Evolutionary conservation across 2,888 invertebrate species (phyloP), one percentile per base, ranked within the genome.

Genomic region (Calephelis perditalis): DNA sequence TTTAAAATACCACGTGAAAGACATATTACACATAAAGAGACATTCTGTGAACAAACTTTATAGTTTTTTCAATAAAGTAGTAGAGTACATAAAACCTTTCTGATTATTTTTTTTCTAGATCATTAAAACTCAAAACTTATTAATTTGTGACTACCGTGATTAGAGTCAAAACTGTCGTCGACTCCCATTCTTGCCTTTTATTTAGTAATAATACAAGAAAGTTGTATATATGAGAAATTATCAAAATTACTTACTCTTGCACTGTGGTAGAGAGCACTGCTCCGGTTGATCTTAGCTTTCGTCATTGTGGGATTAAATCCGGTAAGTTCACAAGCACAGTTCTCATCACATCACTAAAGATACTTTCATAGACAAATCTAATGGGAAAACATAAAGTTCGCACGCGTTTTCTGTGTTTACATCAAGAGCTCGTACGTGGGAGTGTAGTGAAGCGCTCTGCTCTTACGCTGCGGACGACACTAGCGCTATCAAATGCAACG

Each of bases 181-280:
- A 40, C 26, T 26, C 26, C 3, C 26, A 4, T 26, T 26, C 26
- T 26, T 26, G 26, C 26, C 26, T 26, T 26, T 40, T 8, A 40
- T 40, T 40, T 40, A 40, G 40, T 7, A 40, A 40, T 40, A 40
- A 40, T 40, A 40, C 40, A 40, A 7, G 6, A 40, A 40, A 40
- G 40, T 40, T 7, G 40, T 40, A 40, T 40, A 26, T 46, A 46
- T 12, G 46, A 7, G 12, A 46, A 52, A 35, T 35, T 10, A 26
- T 52, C 26, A 26, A 52, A 52, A 35, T 26, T 10, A 74, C 88
- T 90, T 79, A 95, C 95, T 94, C 95, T 95, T 60, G 94, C 94
- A 75, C 95, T 93, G 84, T 95, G 95, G 81, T 93, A 95, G 63
- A 95, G 91, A 68, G 95, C 95, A 76, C 91, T 92, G 66, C 89